Conservation (phyloP, 1,140 invertebrate species). For the Sesamia nonagrioides region DNA sequence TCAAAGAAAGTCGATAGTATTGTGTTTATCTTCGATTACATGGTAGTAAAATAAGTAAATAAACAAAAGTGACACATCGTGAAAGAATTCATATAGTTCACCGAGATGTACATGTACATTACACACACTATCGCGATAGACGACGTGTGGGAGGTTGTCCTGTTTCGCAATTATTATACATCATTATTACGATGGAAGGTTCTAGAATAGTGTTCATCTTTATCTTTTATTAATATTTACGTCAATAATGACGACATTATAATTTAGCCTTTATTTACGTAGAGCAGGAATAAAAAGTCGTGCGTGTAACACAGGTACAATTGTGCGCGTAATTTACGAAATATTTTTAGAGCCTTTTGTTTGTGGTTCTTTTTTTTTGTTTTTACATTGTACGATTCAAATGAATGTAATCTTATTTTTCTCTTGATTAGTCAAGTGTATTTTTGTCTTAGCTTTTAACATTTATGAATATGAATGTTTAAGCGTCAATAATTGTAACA, state of each 20-base stretch:
- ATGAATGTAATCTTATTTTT: background rate
- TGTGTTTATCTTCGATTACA: background rate
- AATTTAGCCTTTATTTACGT: background rate
- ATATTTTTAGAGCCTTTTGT: background rate
- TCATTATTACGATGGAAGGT: conserved; percentile 10
- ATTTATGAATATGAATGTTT: too few species aligned
- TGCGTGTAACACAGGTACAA: background rate
- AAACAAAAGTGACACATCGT: conserved; percentile 39
- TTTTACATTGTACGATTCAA: background rate
- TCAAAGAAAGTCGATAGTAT: background rate
- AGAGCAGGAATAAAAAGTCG: background rate
- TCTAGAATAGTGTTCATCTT: background rate
- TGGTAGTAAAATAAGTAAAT: background rate
- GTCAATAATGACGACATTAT: background rate
- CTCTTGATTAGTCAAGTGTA: background rate
- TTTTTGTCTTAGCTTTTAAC: too few species aligned
- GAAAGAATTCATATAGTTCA: conserved; percentile 37
- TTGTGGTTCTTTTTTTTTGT: background rate
- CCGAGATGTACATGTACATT: conserved; percentile 6
- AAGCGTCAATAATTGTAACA: conserved; percentile 34
- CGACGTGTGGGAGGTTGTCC: conserved; percentile 17
- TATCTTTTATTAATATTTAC: background rate
- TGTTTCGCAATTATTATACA: conserved; percentile 26
- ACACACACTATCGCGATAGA: conserved; percentile 39
- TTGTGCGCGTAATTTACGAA: background rate